phyloP scores from a whole-genome alignment of 2,113 vertebrate genomes.

The Anas platyrhynchos region DNA sequence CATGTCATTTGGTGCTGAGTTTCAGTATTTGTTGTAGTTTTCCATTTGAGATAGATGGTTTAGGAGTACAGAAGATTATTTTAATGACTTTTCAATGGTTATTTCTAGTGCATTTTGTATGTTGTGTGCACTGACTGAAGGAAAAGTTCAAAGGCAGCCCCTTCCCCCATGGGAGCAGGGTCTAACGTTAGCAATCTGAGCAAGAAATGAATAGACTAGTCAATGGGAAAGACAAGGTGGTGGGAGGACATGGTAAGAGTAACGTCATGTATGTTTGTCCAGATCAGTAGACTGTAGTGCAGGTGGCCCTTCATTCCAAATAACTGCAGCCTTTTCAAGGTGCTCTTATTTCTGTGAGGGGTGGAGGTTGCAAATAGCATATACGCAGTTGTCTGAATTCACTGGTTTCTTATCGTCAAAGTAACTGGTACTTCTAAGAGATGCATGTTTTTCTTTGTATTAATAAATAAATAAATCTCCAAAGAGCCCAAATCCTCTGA shows the following conservation, averaged over 20 bases:
- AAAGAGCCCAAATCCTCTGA: background rate
- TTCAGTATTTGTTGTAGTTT: background rate
- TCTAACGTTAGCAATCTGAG: background rate
- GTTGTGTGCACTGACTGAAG: background rate
- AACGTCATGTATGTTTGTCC: background rate
- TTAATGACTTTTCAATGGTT: background rate
- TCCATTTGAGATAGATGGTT: background rate
- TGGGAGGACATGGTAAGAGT: background rate
- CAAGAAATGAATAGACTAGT: background rate
- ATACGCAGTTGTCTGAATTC: background rate
- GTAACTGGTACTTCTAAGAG: background rate
- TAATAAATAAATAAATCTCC: background rate
- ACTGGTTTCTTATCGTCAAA: background rate
- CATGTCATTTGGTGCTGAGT: background rate
- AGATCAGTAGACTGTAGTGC: background rate
- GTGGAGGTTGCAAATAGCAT: background rate
- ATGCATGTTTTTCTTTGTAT: background rate
- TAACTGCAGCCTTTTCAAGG: background rate
- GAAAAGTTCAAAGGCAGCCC: background rate
- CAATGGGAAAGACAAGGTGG: background rate
- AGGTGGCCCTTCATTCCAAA: background rate
- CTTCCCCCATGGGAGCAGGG: background rate
- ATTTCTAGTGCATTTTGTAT: background rate
- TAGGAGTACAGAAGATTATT: background rate
- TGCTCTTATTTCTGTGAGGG: background rate